Percentiles rank a stretch among this genome's conserved stretches.
These are phyloP conservation scores for Schlechtendalia chinensis DNA, from an alignment of 1,140 invertebrate species.

Conservation along the genomic window DNA sequence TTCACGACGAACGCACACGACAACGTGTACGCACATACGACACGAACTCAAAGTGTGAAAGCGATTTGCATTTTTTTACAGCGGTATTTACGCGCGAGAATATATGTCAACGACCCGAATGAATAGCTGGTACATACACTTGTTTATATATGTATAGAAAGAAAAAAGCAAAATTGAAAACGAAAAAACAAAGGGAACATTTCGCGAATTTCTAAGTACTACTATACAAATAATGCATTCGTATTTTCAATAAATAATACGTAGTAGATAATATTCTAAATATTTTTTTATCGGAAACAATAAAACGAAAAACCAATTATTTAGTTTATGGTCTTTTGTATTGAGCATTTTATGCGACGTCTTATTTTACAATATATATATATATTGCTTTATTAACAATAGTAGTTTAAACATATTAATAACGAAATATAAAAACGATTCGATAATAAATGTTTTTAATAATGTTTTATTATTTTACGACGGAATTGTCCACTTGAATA, in stretches of 20 bases:
- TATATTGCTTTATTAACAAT: neutral
- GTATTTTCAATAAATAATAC: constrained; percentile 16
- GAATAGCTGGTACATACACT: too few relatives aligned
- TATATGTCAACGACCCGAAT: neutral
- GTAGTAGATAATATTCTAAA: constrained; percentile 12
- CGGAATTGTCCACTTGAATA: too few relatives aligned
- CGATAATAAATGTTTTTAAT: neutral
- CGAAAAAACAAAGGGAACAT: neutral
- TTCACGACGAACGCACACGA: neutral
- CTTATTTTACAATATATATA: neutral
- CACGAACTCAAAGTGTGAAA: neutral
- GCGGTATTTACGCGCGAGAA: neutral
- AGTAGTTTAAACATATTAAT: neutral
- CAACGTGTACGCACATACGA: neutral
- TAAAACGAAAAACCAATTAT: neutral
- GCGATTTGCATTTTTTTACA: constrained; percentile 4
- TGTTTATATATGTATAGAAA: neutral
- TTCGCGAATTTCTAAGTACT: neutral
- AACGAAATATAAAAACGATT: neutral
- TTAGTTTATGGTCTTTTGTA: constrained; percentile 4
- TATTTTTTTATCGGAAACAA: neutral
- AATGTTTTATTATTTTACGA: too few relatives aligned
- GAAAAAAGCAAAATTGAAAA: neutral
- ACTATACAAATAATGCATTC: neutral
- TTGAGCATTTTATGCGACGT: neutral